These are phyloP conservation scores for Astatoreochromis straeleni DNA, from an alignment of 2,113 vertebrate species.

Conservation along the genomic window DNA sequence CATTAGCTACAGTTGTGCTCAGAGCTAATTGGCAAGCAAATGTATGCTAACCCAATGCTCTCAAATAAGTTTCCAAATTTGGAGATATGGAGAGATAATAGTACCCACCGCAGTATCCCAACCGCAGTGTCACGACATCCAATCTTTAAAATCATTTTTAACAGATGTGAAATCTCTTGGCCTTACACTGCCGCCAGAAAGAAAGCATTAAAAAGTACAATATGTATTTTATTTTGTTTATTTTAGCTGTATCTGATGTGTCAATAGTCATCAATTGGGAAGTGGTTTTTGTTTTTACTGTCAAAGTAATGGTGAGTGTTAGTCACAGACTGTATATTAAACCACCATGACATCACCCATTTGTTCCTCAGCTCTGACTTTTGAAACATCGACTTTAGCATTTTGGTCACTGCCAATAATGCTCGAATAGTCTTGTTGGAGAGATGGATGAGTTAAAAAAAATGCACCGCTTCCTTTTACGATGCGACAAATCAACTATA, in stretches of 20 bases:
- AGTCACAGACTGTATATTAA: neutral
- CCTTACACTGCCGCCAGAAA: accelerated
- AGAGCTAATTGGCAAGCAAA: neutral
- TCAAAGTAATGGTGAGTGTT: neutral
- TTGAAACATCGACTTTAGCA: neutral
- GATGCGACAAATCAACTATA: accelerated
- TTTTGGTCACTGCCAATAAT: neutral
- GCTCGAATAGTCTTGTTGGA: neutral
- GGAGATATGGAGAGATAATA: accelerated
- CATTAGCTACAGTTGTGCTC: accelerated
- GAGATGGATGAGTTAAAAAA: neutral
- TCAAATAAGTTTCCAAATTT: neutral
- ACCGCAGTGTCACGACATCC: accelerated
- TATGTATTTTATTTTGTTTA: neutral
- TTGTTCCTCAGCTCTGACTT: neutral
- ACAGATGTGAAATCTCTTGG: accelerated
- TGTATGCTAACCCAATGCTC: neutral
- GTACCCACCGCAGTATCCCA: accelerated
- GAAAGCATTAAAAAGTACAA: neutral
- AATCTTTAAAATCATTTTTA: neutral
- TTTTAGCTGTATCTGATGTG: neutral
- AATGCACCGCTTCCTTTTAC: neutral
- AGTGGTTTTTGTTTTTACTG: neutral
- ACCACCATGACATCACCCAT: neutral
- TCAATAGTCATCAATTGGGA: neutral